Evolutionary conservation across 2,888 invertebrate genomes (phyloP).

Genomic region (Argyresthia albistria): DNA sequence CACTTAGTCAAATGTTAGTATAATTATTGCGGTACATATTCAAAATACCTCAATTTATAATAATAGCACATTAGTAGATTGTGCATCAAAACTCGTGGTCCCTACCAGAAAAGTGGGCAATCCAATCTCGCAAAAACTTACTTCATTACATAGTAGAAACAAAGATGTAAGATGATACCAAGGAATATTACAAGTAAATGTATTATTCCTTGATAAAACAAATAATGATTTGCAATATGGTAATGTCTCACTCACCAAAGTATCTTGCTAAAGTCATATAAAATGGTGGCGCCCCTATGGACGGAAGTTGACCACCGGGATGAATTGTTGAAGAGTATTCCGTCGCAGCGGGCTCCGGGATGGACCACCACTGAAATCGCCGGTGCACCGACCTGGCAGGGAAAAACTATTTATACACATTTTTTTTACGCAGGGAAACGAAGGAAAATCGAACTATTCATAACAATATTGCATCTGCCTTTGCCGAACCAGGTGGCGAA

Average conservation of each 20-base stretch:
- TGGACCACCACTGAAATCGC: slow-evolving; percentile 48
- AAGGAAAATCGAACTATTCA: slow-evolving; percentile 8
- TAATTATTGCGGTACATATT: too few relatives aligned
- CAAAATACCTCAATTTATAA: too few relatives aligned
- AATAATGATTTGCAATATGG: neutral
- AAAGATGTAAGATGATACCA: too few relatives aligned
- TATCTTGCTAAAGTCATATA: slow-evolving; percentile 98
- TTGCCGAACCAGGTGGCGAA: slow-evolving; percentile 68
- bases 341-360: slow-evolving; percentile 46
- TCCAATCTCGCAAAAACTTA: too few relatives aligned
- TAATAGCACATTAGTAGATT: too few relatives aligned
- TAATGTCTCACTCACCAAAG: slow-evolving; percentile 80
- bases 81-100: too few relatives aligned
- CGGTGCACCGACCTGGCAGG: slow-evolving; percentile 45
- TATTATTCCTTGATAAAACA: neutral
- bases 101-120: too few relatives aligned
- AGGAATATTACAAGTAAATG: too few relatives aligned
- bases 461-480: slow-evolving; percentile 37
- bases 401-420: slow-evolving; percentile 19
- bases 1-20: too few relatives aligned
- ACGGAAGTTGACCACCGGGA: slow-evolving; percentile 76
- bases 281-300: slow-evolving; percentile 92
- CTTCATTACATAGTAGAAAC: too few relatives aligned
- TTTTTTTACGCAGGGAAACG: neutral
- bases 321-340: slow-evolving; percentile 62